Base-by-base conservation (phyloP, 2,113 vertebrate species). In the Rostratula benghalensis region DNA sequence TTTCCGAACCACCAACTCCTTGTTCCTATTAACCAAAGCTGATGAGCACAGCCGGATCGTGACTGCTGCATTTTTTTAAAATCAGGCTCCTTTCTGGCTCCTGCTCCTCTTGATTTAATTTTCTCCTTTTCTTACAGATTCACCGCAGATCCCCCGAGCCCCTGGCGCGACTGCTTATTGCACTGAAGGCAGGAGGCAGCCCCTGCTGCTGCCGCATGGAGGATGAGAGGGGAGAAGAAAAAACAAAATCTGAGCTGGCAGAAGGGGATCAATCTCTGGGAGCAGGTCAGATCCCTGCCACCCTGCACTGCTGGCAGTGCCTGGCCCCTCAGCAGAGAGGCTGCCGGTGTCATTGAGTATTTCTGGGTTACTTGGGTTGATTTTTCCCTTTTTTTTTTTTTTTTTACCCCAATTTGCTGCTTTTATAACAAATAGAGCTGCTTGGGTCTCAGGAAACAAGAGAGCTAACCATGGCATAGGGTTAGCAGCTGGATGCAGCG, bases 301-400 rank as follows among this genome's bases (percentile, higher is more conserved):
- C 31, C 20, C n/a, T 2, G 22, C 3, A 1, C 37, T 0, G 3
- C 46, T 7, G 6, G 7, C 3, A 16, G 5, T 3, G 0, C 86
- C 56, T 2, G 33, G 53, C 51, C 45, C 51, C 45, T 54, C 31
- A 5, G 31, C 53, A 2, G 15, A 13, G 64, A 11, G 18, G 25
- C 57, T 30, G 11, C 48, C 53, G 7, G 13, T 51, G 51, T 16
- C 51, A 5, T 13, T 7, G 2, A 53, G 35, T 19, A n/a, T 76
- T 73, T n/a, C 57, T n/a, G 68, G 39, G 11, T 39, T 48, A 10
- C 5, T 27, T 10, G 0, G 12, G 28, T 56, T 31, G 37, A 7
- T 1, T 7, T 2, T 5, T 45, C 17, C 45, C 18, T 23, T 37
- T 5, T 9, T 11, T 3, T 7, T 18, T 3, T 7, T 0, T 11